Percentiles rank a stretch among this genome's conserved stretches.
Conservation (phyloP, 1,140 invertebrate genomes). For the Zaprionus capensis region DNA sequence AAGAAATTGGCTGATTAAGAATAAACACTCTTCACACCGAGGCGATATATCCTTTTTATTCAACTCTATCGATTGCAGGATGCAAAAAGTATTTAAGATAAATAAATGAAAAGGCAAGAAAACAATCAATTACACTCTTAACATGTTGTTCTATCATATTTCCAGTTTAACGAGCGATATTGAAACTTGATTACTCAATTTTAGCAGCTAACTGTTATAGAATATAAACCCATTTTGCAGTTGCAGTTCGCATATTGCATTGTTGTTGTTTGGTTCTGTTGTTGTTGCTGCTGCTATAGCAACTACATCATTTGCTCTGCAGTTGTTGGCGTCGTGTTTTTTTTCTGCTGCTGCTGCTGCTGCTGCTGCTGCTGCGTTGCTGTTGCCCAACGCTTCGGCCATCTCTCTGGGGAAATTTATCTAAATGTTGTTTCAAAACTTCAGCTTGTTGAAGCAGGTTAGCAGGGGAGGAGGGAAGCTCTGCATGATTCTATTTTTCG, state of each 20-base stretch:
- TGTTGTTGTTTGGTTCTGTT: constrained; percentile 13
- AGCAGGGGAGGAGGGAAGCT: constrained; percentile 7
- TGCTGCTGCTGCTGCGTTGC: background rate
- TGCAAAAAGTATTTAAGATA: background rate
- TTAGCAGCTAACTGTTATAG: constrained; percentile 44
- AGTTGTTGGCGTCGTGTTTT: constrained; percentile 8
- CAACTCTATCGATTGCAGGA: too few relatives aligned
- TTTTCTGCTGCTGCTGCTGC: background rate
- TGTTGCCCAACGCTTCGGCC: constrained; percentile 17
- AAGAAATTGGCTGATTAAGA: background rate
- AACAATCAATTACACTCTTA: background rate
- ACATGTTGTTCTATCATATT: background rate
- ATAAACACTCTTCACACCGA: background rate
- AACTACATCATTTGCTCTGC: constrained; percentile 56
- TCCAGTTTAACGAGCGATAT: constrained; percentile 9
- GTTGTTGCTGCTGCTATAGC: constrained; percentile 18
- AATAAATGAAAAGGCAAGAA: background rate
- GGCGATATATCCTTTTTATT: background rate
- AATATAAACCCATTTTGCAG: constrained; percentile 44
- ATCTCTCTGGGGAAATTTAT: constrained; percentile 80
- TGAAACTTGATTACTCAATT: constrained; percentile 38
- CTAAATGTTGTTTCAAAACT: constrained; percentile 84
- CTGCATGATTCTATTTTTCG: constrained; percentile 63
- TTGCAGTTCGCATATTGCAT: constrained; percentile 20
- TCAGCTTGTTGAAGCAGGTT: constrained; percentile 51